Evolutionary conservation across 2,797 vertebrate genomes (phyloP), one percentile per base, ranked within the genome.

Genomic region (Neopelma chrysocephalum): DNA sequence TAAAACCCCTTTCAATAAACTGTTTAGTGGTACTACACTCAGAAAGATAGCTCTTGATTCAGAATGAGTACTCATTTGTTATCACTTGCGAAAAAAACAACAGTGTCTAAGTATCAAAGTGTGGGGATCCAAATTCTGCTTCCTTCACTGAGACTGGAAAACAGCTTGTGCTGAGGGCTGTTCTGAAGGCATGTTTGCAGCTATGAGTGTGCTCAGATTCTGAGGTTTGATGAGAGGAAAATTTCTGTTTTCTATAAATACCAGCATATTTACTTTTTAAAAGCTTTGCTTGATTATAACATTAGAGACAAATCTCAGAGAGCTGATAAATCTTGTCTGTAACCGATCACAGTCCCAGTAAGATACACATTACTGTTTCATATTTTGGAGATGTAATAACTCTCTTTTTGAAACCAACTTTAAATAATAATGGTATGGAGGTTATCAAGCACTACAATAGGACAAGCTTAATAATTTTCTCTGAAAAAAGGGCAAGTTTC

Each of bases 1-100:
- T 9, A 60, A 82, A 68, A 7, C 0, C 0, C 4, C 1, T 48
- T 53, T 57, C 34, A 14, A 3, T 45, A 56, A 72, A 12, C 42
- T 77, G 18, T 7, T 29, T 80, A 34, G 8, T 1, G 13, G 12
- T 21, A 53, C 36, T 27, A 50, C 17, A 38, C 3, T 43, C 19
- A 45, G 31, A 76, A 70, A 38, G 6, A 43, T 3, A 68, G 8
- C 2, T 66, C 43, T 36, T 61, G 23, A 34, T 85, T 85, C 26
- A 36, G 43, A 79, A 56, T 15, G 1, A 18, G 3, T 64, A 23
- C 29, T 81, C 6, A 26, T 22, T 9, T 51, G 3, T 32, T 76
- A 38, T 12, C 25, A 53, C 22, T 36, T 12, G 9, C 19, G 12
- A 56, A 79, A 69, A 61, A 85, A 4, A 2, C 1, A 25, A 19